Conservation (phyloP, 2,888 invertebrate species). For the Sinohyriopsis cumingii region DNA sequence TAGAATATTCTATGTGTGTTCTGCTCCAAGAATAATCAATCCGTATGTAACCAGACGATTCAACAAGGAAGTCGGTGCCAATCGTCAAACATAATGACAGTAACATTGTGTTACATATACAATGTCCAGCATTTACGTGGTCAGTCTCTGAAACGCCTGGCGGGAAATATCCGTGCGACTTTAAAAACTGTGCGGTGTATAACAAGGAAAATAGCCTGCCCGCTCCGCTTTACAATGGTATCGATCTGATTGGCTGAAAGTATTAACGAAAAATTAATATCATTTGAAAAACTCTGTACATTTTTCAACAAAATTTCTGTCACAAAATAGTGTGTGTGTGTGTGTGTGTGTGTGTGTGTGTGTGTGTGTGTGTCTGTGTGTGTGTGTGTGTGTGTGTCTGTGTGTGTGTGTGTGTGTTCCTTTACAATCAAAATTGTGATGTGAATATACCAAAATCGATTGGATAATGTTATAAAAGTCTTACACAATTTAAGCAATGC, state of each 20-base stretch:
- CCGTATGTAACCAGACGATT: conserved; percentile 27
- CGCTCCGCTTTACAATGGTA: conserved; percentile 37
- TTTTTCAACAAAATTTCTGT: not conserved
- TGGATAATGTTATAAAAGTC: no score
- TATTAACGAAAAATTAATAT: not conserved
- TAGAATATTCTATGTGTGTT: conserved; percentile 18
- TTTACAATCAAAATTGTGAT: no score
- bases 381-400: no score
- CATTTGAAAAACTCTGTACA: not conserved
- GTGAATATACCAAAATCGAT: no score
- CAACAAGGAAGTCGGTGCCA: conserved; percentile 40
- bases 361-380: no score
- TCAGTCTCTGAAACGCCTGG: conserved; percentile 51
- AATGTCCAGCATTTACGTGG: conserved; percentile 31
- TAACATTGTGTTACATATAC: conserved; percentile 34
- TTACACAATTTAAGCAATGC: no score
- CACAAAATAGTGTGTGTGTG: no score
- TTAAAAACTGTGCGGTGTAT: conserved; percentile 53
- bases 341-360: no score
- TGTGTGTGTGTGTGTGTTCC: no score
- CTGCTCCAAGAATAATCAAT: conserved; percentile 30
- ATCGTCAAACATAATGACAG: conserved; percentile 27
- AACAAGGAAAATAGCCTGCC: conserved; percentile 41
- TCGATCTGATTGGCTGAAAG: conserved; percentile 16
- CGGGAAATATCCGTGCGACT: conserved; percentile 49